Conservation (phyloP, 92 coral and sea anemone genomes). For the Phenganax subtilis region DNA sequence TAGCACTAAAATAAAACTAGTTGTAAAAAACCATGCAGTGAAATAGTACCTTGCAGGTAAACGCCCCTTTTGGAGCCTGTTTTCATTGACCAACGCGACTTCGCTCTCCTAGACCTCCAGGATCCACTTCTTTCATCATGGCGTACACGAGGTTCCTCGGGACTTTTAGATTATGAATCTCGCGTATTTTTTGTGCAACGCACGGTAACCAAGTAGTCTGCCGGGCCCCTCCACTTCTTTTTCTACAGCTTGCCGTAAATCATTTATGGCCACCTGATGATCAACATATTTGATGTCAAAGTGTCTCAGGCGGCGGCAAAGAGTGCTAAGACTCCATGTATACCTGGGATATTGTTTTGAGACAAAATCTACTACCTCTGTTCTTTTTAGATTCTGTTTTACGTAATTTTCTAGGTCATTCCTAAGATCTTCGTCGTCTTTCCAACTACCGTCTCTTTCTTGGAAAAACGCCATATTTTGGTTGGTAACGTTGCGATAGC, state of each 20-base stretch:
- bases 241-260: slow-evolving; percentile 45
- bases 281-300: slow-evolving; percentile 49
- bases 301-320: slow-evolving; percentile 51
- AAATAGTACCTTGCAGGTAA: slow-evolving; percentile 42
- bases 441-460: slow-evolving; percentile 50
- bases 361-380: slow-evolving; percentile 55
- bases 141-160: slow-evolving; percentile 56
- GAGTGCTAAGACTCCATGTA: slow-evolving; percentile 57
- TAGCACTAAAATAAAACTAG: neutral
- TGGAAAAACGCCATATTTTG: too few species aligned
- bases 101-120: slow-evolving; percentile 53
- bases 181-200: slow-evolving; percentile 49
- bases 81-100: slow-evolving; percentile 57
- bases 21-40: too few species aligned
- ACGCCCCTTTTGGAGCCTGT: slow-evolving; percentile 46
- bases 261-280: slow-evolving; percentile 46
- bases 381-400: slow-evolving; percentile 41
- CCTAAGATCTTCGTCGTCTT: slow-evolving; percentile 47
- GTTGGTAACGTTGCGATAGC: too few species aligned
- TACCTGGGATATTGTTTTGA: slow-evolving; percentile 49
- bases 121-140: slow-evolving; percentile 54
- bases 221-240: slow-evolving; percentile 60
- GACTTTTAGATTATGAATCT: slow-evolving; percentile 54
- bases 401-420: slow-evolving; percentile 47
- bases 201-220: slow-evolving; percentile 47